Percentiles rank a stretch among this genome's conserved stretches.
Conservation (phyloP, 2,888 invertebrate genomes). For the Dorcus parallelipipedus region DNA sequence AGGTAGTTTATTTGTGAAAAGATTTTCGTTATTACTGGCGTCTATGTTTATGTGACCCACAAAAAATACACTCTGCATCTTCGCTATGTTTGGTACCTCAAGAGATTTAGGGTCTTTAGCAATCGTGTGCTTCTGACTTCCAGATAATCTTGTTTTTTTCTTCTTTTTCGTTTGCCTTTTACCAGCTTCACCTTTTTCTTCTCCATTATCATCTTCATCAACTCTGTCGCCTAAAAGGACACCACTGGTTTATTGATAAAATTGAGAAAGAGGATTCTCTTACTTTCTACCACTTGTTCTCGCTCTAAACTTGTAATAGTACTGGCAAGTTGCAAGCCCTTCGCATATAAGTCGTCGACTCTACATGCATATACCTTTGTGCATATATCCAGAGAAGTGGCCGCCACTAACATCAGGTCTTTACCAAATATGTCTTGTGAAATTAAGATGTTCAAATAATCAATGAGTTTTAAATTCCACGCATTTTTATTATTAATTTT, state of each 20-base stretch:
- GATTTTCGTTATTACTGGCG: constrained; percentile 6
- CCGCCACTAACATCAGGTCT: constrained; percentile 9
- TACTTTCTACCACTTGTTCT: not conserved
- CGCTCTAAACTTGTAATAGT: not conserved
- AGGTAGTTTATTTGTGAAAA: constrained; percentile 9
- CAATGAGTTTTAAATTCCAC: constrained; percentile 14
- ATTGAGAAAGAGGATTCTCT: not conserved
- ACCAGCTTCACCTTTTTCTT: not conserved
- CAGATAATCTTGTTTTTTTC: not conserved
- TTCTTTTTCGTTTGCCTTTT: constrained; percentile 3
- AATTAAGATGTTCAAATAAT: constrained; percentile 6
- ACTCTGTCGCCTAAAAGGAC: not conserved
- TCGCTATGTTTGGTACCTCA: too few relatives aligned
- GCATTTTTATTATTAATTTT: constrained; percentile 17
- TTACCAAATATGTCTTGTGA: constrained; percentile 1
- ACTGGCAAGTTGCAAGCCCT: constrained; percentile 8
- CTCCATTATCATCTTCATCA: not conserved
- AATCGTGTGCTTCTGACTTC: not conserved
- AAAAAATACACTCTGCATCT: not conserved
- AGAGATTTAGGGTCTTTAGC: not conserved
- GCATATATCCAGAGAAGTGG: constrained; percentile 12
- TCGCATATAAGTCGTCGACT: constrained; percentile 12
- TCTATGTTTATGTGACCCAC: constrained; percentile 4
- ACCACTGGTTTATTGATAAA: not conserved
- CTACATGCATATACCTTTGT: constrained; percentile 13